A percentile compares a stretch with the other conserved stretches of the same genome.
Evolutionary conservation across 1,140 invertebrate genomes (phyloP).

Genomic region (Gyrodactylus bullatarudis): DNA sequence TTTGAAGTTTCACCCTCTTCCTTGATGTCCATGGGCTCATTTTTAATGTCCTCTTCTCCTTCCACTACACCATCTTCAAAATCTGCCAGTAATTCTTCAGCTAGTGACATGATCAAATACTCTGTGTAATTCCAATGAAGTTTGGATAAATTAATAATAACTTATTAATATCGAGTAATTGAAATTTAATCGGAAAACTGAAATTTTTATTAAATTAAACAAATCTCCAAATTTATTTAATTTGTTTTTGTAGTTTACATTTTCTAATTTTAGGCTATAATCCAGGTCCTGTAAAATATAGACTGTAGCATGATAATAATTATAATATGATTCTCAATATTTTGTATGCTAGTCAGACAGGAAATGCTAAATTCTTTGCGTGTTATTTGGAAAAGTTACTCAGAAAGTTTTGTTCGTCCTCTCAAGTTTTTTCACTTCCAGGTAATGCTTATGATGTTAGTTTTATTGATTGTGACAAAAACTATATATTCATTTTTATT

Average conservation of each 20-base stretch:
- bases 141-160: too few species aligned
- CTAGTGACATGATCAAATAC: constrained; percentile 2
- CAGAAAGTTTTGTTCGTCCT: too few species aligned
- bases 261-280: not conserved
- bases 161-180: not conserved
- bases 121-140: too few species aligned
- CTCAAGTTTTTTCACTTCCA: too few species aligned
- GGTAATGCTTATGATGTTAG: too few species aligned
- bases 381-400: too few species aligned
- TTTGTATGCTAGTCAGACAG: not conserved
- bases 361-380: not conserved
- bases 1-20: not conserved
- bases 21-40: not conserved
- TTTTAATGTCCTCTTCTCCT: not conserved
- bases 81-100: constrained; percentile 5
- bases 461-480: too few species aligned
- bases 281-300: too few species aligned
- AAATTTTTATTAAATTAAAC: not conserved
- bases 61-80: not conserved
- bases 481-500: not conserved
- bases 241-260: not conserved
- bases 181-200: not conserved
- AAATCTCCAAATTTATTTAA: too few species aligned
- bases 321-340: too few species aligned
- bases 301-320: too few species aligned